Evolutionary conservation across 2,113 vertebrate genomes (phyloP), one percentile per base, ranked within the genome.

Genomic region (Sylvia atricapilla): DNA sequence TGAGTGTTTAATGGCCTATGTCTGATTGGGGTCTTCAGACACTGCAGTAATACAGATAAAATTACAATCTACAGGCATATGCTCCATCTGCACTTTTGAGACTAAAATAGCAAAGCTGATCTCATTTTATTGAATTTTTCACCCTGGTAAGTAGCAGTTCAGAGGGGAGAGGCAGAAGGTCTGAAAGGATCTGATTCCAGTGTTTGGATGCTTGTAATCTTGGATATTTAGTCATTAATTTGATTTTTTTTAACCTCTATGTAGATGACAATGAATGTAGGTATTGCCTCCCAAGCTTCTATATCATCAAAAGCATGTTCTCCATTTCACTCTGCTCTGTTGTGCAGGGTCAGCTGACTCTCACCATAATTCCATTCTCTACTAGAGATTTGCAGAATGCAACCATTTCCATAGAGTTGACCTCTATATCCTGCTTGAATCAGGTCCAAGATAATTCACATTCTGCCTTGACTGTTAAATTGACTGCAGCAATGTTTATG

Each of bases 91-190:
- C 44, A 35, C 70, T 92, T 87, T 72, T 83, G 50, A 74, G 84
- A 59, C 84, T 87, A 41, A 91, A 95, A 90, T 55, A 84, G 63
- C 50, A 86, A 90, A 93, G 59, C 67, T 53, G 39, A 88, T 90
- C 75, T 92, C 83, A 58, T 64, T 69, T 31, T 66, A 70, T 35
- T 59, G 59, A 59, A 59, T 80, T 90, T 93, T 80, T 44, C 27
- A 63, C 33, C 21, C 39, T 70, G 24, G 43, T 19, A 62, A 50
- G 30, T 80, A 85, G 30, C 66, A 86, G 41, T 55, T 92, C 39
- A 50, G 52, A 81, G 21, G 11, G 30, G 10, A 90, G 30, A 88
- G 33, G 30, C 63, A 92, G 55, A 85, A 82, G n/a, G 16, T 93
- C 55, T 73, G 66, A 69, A 88, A 66, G 20, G 7, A 76, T 83